Percentiles rank a stretch among this genome's conserved stretches.
phyloP scores from a whole-genome alignment of 2,888 invertebrate species.

The Machimus rusticus region DNA sequence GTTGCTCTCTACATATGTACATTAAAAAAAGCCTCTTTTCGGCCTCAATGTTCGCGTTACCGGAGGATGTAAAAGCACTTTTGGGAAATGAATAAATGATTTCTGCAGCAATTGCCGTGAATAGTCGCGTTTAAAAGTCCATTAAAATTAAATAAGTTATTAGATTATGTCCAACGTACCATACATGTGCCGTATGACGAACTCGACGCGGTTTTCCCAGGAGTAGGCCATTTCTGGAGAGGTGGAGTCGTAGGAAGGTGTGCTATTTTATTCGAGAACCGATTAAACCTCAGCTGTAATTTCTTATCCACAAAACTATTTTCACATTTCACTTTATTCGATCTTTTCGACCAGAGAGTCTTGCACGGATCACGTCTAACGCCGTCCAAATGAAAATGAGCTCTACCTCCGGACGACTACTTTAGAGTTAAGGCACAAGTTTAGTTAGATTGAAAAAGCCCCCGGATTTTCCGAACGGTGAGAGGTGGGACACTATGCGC shows the following conservation, averaged over 20 bases:
- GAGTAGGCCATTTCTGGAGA: conserved; percentile 73
- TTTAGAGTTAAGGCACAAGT: not conserved
- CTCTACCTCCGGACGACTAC: not conserved
- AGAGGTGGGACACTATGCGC: conserved; percentile 21
- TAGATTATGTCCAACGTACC: conserved; percentile 66
- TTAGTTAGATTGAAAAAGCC: not conserved
- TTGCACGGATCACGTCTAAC: conserved; percentile 11
- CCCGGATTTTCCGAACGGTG: conserved; percentile 12
- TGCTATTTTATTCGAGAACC: not conserved
- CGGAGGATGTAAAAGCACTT: not conserved
- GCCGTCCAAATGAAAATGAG: not conserved
- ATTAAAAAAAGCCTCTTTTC: not conserved
- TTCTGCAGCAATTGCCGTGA: not conserved
- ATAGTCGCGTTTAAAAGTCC: not conserved
- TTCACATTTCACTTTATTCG: conserved; percentile 23
- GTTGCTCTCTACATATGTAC: not conserved
- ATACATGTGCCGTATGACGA: conserved; percentile 82
- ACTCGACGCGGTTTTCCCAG: conserved; percentile 85
- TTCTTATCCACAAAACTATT: not conserved
- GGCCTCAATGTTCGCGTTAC: not conserved
- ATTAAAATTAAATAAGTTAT: not conserved
- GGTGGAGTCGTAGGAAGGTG: not conserved
- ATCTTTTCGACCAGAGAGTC: not conserved
- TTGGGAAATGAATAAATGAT: not conserved
- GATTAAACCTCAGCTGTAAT: not conserved